phyloP scores from a whole-genome alignment of 1,140 invertebrate species.

The Andricus grossulariae region DNA sequence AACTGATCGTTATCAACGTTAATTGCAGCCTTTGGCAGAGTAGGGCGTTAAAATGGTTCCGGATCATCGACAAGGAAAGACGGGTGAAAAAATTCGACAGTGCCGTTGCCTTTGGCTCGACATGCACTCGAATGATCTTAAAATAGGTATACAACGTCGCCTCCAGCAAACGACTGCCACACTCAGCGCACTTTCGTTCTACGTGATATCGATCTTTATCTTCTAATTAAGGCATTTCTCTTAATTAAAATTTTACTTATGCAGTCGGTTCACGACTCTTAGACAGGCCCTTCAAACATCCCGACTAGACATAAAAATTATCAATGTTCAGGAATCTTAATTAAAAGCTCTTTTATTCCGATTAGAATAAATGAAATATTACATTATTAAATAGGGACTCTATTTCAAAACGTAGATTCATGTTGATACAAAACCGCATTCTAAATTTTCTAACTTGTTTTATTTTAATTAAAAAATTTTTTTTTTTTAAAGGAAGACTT shows the following conservation, averaged over 20 bases:
- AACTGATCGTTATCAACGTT: conserved; percentile 58
- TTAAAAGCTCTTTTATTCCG: conserved; percentile 16
- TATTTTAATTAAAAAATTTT: no score
- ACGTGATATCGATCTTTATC: conserved; percentile 48
- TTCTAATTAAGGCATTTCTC: conserved; percentile 61
- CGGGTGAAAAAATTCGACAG: conserved; percentile 21
- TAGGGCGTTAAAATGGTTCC: conserved; percentile 30
- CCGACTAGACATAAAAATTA: conserved; percentile 6
- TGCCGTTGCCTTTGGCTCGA: neutral
- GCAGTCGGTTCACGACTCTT: conserved; percentile 35
- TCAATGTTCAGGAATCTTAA: conserved; percentile 12
- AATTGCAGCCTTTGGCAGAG: conserved; percentile 49
- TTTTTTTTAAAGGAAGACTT: no score
- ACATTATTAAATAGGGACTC: no score
- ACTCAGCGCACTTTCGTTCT: neutral
- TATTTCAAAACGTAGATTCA: no score
- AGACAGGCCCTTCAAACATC: conserved; percentile 17
- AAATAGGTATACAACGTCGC: conserved; percentile 7
- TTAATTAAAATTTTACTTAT: conserved; percentile 64
- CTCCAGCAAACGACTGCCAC: neutral
- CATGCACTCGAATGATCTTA: conserved; percentile 12
- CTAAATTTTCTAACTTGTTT: no score
- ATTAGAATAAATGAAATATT: neutral
- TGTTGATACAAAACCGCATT: no score
- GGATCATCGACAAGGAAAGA: conserved; percentile 24